Evolutionary conservation across 1,140 invertebrate species (phyloP), one percentile per base, ranked within the genome.

Genomic region (Wasmannia auropunctata): DNA sequence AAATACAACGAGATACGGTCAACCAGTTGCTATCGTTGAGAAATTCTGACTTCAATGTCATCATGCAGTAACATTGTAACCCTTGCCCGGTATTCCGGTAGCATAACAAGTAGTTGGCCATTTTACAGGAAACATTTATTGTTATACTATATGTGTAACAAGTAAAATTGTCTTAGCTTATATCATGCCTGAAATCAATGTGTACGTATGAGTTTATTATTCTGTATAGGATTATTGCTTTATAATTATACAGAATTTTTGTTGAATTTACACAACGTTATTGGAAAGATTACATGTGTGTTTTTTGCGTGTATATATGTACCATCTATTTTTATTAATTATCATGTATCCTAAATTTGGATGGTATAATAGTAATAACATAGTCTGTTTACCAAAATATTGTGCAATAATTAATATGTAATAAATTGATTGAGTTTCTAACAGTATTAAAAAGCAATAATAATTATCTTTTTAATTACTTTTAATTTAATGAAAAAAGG

Each of bases 41-140:
- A 90, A 89, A 90, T 90, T 90, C 63, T 77, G 60, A 19, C 34
- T n/a, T 70, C 65, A 58, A 79, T n/a, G 22, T 49, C 49, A 49
- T 77, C 49, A 51, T n/a, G 46, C 43, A 40, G 51, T 88, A 86
- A 85, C 60, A 89, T 60, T 46, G 80, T 49, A 77, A 90, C 76
- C 43, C 70, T 63, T 37, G 43, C 65, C 16, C 28, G 49, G 54
- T 90, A 86, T 87, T 85, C 58, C 43, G 11, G 46, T 89, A 72
- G 88, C 81, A 86, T 81, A 80, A 84, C 76, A 86, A 90, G 43
- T 74, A 85, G 43, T n/a, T 22, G 31, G 19, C 5, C 58, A 16
- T 49, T 69, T 40, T 58, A 10, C 72, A 25, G 37, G 34, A 10
- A 25, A 72, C 46, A 69, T 89, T 87, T 34, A 76, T 90, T 87